Evolutionary conservation across 2,888 invertebrate genomes (phyloP), one percentile per base, ranked within the genome.

Genomic region (Teleogryllus oceanicus): DNA sequence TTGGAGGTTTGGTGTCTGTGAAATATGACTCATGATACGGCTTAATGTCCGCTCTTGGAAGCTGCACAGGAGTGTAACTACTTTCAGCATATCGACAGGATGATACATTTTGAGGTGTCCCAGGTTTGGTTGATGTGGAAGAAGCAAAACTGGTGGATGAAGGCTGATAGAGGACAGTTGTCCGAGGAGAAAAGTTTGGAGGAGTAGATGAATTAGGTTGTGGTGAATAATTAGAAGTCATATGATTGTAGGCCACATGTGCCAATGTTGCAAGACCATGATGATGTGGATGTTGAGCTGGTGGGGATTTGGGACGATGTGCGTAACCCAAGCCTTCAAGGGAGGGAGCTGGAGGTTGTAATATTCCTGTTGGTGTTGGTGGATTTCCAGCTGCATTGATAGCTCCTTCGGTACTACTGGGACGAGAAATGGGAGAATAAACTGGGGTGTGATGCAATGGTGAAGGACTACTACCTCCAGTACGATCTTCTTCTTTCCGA

Each of bases 1-100:
- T 78, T 21, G 90, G 85, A 85, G 90, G 88, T 83, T 90, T 90
- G 49, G 90, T 90, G 84, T 92, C 92, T 82, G 88, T 88, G 84
- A 93, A 92, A 84, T 92, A 93, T 12, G 92, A 92, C 84, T 92
- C 92, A 83, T 92, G 91, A 84, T 92, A 92, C 75, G 92, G 92
- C 86, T 92, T 92, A 84, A 93, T 91, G 84, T 93, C 93, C 16
- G 92, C 92, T 78, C 92, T 88, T 1, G 93, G 93, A 83, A 93
- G 86, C 82, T 88, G 88, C 62, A 89, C 88, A 2, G 92, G 90
- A 12, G 90, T 90, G 84, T 91, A 91, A 83, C 87, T 75, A 20
- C 50, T 20, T 50, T 81, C 81, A 18, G 80, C 80, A 78, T 81
- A 82, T n/a, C 82, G 80, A 74, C 82, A 82, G 5, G 82, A 81